phyloP scores from a whole-genome alignment of 2,888 invertebrate species.

The Prosapia bicincta region DNA sequence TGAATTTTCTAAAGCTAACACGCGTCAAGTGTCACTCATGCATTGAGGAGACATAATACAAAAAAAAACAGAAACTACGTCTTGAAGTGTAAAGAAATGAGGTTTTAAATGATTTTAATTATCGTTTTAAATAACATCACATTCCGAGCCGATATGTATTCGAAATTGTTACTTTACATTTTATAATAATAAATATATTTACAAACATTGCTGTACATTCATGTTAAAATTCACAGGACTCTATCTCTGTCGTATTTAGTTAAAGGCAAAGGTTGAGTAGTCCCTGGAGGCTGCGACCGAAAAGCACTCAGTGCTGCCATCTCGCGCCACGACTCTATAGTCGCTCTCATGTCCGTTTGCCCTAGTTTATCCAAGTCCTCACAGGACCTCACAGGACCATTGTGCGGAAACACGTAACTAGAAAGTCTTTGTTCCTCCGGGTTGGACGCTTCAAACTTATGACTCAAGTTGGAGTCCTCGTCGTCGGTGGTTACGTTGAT shows the following conservation, averaged over 20 bases:
- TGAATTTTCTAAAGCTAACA: neutral
- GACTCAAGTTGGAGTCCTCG: constrained; percentile 34
- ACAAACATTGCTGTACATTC: neutral
- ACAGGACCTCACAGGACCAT: constrained; percentile 27
- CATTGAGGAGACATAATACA: too few relatives aligned
- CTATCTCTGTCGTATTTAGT: constrained; percentile 18
- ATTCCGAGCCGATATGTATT: neutral
- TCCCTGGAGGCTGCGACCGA: neutral
- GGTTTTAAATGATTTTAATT: neutral
- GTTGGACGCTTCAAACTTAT: constrained; percentile 48
- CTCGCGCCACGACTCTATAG: constrained; percentile 42
- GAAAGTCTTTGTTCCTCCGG: constrained; percentile 44
- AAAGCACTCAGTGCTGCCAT: constrained; percentile 36
- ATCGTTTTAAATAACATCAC: neutral
- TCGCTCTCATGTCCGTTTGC: constrained; percentile 46
- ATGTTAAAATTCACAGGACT: neutral
- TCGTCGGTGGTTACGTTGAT: constrained; percentile 83
- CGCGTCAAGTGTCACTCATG: too few relatives aligned
- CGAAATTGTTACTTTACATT: neutral
- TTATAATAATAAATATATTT: neutral
- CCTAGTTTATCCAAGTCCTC: constrained; percentile 31
- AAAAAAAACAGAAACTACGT: neutral
- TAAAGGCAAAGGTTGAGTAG: constrained; percentile 17
- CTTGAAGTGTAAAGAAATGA: neutral
- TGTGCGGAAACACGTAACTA: neutral